Evolutionary conservation across 2,113 vertebrate genomes (phyloP).

Genomic region (Oryzias celebensis): DNA sequence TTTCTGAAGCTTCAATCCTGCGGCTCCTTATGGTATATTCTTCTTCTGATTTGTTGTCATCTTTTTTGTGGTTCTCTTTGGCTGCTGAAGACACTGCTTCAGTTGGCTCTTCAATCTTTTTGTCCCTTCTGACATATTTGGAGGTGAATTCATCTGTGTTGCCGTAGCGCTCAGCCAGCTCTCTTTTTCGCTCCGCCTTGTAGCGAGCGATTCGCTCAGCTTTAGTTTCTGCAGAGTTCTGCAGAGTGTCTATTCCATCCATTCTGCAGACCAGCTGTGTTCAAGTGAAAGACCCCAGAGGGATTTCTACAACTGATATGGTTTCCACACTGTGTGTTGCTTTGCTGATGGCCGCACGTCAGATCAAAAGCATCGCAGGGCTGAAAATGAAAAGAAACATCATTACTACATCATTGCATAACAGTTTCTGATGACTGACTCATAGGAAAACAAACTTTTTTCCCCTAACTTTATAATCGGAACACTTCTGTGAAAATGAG

Average conservation of each 20-base stretch:
- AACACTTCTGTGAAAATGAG: slow-evolving; percentile 48
- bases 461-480: slow-evolving; percentile 17
- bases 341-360: slow-evolving; percentile 29
- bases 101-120: slow-evolving; percentile 40
- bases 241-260: slow-evolving; percentile 72
- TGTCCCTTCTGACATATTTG: slow-evolving; percentile 70
- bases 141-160: slow-evolving; percentile 71
- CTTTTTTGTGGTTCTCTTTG: slow-evolving; percentile 41
- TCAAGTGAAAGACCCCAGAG: slow-evolving; percentile 9
- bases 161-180: slow-evolving; percentile 76
- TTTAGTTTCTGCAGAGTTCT: slow-evolving; percentile 75
- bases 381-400: slow-evolving; percentile 53
- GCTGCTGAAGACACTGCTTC: slow-evolving; percentile 21
- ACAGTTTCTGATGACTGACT: slow-evolving; percentile 30
- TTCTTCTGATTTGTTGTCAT: slow-evolving; percentile 51
- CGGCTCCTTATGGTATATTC: slow-evolving; percentile 41
- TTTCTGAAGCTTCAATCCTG: slow-evolving; percentile 38
- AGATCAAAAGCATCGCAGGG: slow-evolving; percentile 49
- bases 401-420: slow-evolving; percentile 22
- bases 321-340: slow-evolving; percentile 8
- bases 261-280: slow-evolving; percentile 25
- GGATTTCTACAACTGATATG: slow-evolving; percentile 1
- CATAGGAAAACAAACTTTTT: background rate
- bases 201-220: slow-evolving; percentile 81
- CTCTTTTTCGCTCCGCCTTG: slow-evolving; percentile 79